Evolutionary conservation across 2,113 vertebrate species (phyloP).

Genomic region (Bagarius yarrelli): DNA sequence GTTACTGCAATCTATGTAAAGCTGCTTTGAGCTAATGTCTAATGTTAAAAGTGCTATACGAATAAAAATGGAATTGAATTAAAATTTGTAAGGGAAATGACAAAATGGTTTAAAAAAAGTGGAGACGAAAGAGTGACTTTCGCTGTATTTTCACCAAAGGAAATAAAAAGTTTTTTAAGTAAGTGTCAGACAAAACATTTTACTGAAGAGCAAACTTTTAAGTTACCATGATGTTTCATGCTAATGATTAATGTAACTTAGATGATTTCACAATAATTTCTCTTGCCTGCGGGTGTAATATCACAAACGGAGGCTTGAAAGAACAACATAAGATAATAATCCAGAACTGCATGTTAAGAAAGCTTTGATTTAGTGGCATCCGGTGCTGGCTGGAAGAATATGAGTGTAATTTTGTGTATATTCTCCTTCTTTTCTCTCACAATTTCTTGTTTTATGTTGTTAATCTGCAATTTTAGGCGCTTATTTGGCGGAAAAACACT

Average conservation of each 20-base stretch:
- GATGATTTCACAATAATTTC: constrained; percentile 57
- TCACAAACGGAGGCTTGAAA: constrained; percentile 44
- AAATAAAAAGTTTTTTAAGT: constrained; percentile 25
- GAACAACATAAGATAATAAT: constrained; percentile 35
- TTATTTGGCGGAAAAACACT: constrained; percentile 29
- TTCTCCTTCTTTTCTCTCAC: constrained; percentile 14
- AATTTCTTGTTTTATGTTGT: not conserved
- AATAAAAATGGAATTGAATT: no score
- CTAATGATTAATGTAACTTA: constrained; percentile 61
- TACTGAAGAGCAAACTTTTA: constrained; percentile 37
- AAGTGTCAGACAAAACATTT: constrained; percentile 23
- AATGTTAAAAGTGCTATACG: no score
- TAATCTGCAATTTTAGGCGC: not conserved
- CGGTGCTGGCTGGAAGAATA: constrained; percentile 27
- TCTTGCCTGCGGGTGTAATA: constrained; percentile 49
- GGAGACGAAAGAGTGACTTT: not conserved
- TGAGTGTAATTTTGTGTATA: constrained; percentile 39
- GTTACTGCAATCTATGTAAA: no score
- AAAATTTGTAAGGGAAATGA: no score
- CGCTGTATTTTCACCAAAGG: not conserved
- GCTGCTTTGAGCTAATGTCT: no score
- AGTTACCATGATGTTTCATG: constrained; percentile 50
- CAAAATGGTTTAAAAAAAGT: not conserved
- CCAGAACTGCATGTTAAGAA: constrained; percentile 27
- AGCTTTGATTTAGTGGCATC: constrained; percentile 27